Conservation (phyloP, 2,797 vertebrate species). For the Heterohyrax brucei region DNA sequence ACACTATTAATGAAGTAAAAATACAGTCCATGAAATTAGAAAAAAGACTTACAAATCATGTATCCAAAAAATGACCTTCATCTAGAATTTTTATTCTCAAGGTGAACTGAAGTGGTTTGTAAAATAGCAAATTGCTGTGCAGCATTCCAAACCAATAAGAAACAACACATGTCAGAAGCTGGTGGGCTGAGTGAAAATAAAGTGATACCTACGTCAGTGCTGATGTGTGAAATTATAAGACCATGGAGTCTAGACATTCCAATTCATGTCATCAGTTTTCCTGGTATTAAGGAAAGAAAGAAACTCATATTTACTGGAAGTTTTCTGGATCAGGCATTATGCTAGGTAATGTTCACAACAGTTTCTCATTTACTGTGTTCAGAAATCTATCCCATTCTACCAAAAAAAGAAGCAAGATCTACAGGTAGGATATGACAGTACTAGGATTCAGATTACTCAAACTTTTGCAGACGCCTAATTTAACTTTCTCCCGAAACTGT, state of each 20-base stretch:
- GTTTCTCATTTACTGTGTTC: background rate
- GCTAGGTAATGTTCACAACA: conserved; percentile 53
- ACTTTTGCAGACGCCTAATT: background rate
- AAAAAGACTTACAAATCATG: too few species aligned
- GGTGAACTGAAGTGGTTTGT: conserved; percentile 60
- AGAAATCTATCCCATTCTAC: conserved; percentile 12
- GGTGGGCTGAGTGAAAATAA: conserved; percentile 33
- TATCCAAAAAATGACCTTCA: too few species aligned
- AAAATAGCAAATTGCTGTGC: background rate
- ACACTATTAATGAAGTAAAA: too few species aligned
- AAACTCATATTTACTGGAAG: background rate
- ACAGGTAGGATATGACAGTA: background rate
- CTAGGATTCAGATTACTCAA: background rate
- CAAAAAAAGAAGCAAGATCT: background rate
- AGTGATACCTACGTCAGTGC: background rate
- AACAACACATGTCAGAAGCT: background rate
- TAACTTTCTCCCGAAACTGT: conserved; percentile 9
- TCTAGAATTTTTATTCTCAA: conserved; percentile 9
- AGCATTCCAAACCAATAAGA: conserved; percentile 4
- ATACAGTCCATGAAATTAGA: too few species aligned
- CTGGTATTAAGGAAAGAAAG: conserved; percentile 22
- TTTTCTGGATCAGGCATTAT: background rate
- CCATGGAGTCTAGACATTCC: background rate
- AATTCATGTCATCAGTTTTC: conserved; percentile 18
- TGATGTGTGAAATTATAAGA: conserved; percentile 33